These are phyloP conservation scores for Pteropus alecto DNA, from an alignment of 2,113 vertebrate species.

Conservation along the genomic window DNA sequence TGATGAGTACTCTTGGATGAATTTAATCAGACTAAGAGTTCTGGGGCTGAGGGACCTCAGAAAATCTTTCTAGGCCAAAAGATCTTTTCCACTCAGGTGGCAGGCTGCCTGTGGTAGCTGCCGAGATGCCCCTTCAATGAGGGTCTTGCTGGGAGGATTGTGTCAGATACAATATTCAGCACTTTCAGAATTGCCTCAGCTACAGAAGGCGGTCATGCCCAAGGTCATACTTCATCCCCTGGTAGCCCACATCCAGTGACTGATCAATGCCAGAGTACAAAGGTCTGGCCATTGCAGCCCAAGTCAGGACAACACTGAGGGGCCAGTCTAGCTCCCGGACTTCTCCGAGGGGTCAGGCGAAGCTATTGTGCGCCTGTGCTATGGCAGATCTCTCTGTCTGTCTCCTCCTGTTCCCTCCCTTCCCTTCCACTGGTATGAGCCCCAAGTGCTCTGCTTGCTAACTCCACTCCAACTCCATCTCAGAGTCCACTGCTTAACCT, in stretches of 20 bases:
- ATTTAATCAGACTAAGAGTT: background rate
- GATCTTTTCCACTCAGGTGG: background rate
- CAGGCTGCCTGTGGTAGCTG: background rate
- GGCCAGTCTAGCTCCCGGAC: background rate
- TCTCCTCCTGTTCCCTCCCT: no score
- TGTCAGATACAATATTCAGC: background rate
- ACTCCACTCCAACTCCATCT: no score
- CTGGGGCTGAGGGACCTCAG: background rate
- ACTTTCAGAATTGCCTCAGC: background rate
- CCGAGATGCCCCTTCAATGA: background rate
- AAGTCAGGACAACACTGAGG: background rate
- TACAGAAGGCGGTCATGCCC: background rate
- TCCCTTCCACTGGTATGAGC: no score
- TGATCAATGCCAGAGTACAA: accelerated
- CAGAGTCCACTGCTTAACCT: background rate
- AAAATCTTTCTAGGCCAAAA: background rate
- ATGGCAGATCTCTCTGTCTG: background rate
- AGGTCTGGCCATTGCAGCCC: background rate
- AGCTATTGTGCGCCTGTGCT: background rate
- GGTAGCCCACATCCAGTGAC: background rate
- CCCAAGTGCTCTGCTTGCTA: background rate
- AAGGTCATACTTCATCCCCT: no score
- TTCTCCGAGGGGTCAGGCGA: background rate
- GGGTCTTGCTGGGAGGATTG: background rate
- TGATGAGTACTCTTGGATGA: background rate